These are phyloP conservation scores for Triplophysa rosa DNA, from an alignment of 2,113 vertebrate species.

Conservation along the genomic window DNA sequence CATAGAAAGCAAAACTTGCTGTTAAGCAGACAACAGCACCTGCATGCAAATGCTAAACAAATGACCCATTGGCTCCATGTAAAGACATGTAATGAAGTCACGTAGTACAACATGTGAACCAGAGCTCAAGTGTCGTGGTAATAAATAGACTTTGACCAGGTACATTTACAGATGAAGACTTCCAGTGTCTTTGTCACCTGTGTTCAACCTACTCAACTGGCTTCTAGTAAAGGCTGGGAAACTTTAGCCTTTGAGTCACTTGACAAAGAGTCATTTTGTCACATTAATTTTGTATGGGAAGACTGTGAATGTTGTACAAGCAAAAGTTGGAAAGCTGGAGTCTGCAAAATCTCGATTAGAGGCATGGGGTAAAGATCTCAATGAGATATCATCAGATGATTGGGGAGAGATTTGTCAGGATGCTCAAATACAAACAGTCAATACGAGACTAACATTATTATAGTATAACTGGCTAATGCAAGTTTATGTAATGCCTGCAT, in stretches of 20 bases:
- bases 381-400: too few species aligned
- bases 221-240: not conserved
- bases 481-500: not conserved
- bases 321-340: not conserved
- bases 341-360: not conserved
- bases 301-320: constrained; percentile 10
- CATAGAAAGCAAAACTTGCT: constrained; percentile 21
- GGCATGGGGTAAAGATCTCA: too few species aligned
- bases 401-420: not conserved
- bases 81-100: constrained; percentile 23
- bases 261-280: constrained; percentile 7
- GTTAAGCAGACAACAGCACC: constrained; percentile 3
- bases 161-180: not conserved
- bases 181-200: not conserved
- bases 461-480: not conserved
- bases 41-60: constrained; percentile 71
- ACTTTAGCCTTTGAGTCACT: not conserved
- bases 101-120: constrained; percentile 53
- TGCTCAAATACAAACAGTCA: not conserved
- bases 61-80: constrained; percentile 45
- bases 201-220: not conserved
- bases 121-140: constrained; percentile 11
- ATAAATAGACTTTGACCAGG: constrained; percentile 58
- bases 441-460: not conserved
- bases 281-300: constrained; percentile 21